Evolutionary conservation across 2,113 vertebrate genomes (phyloP).

Genomic region (Myrmecobius fasciatus): DNA sequence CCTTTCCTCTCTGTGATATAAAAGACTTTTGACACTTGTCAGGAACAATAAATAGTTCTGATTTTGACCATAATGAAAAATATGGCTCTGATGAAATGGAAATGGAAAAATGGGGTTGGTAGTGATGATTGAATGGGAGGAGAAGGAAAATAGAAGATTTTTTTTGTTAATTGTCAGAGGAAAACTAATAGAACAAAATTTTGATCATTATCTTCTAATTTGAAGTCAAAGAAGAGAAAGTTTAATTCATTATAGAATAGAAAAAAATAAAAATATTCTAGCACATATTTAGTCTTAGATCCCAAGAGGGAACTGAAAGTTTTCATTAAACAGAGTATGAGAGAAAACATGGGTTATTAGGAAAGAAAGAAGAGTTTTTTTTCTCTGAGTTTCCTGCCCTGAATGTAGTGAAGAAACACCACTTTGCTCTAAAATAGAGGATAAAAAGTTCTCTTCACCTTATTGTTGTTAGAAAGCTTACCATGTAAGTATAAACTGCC

Average conservation of each 20-base stretch:
- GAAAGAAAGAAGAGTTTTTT: not conserved
- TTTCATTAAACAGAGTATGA: not conserved
- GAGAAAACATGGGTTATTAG: not conserved
- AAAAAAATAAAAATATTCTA: not conserved
- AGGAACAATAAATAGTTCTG: slow-evolving; percentile 55
- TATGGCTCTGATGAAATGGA: slow-evolving; percentile 29
- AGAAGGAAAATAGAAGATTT: not conserved
- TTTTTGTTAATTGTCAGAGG: not conserved
- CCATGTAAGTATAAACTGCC: not conserved
- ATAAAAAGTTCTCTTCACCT: not conserved
- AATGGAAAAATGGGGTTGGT: slow-evolving; percentile 23
- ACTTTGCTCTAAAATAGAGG: not conserved
- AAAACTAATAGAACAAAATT: not conserved
- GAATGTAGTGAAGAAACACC: not conserved
- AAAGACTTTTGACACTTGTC: slow-evolving; percentile 61
- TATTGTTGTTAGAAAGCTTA: not conserved
- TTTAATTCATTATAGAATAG: not conserved
- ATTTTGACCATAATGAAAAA: slow-evolving; percentile 61
- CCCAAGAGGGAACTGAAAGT: not conserved
- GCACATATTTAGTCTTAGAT: not conserved
- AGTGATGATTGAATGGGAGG: not conserved
- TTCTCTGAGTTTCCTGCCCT: not conserved
- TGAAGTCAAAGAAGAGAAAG: not conserved
- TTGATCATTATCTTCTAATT: not conserved
- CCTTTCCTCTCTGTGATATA: slow-evolving; percentile 34